A percentile compares a stretch with the other conserved stretches of the same genome.
Conservation (phyloP, 2,797 vertebrate species). For the Melanotaenia parkinsoni region DNA sequence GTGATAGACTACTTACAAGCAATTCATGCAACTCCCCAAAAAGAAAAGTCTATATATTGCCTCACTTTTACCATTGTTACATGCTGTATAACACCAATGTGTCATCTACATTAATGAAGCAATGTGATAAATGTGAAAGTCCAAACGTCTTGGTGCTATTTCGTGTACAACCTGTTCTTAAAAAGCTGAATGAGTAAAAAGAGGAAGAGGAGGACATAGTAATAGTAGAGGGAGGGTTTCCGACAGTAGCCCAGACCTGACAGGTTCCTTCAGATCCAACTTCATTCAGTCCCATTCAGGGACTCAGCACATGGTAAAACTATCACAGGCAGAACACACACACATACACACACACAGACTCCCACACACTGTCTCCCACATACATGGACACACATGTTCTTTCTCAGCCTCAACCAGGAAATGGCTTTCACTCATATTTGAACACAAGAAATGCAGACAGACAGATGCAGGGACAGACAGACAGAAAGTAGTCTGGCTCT, state of each 20-base stretch:
- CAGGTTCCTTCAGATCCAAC: slow-evolving; percentile 78
- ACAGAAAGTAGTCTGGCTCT: slow-evolving; percentile 35
- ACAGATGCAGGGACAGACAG: slow-evolving; percentile 28
- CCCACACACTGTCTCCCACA: slow-evolving; percentile 49
- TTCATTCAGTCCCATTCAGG: slow-evolving; percentile 73
- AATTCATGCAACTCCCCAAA: too few relatives aligned
- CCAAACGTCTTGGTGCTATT: not conserved
- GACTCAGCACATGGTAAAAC: slow-evolving; percentile 77
- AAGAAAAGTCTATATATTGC: too few relatives aligned
- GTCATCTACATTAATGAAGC: not conserved
- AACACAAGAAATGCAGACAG: slow-evolving; percentile 48
- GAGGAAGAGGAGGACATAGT: slow-evolving; percentile 56
- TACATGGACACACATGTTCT: slow-evolving; percentile 65
- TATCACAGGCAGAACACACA: slow-evolving; percentile 65
- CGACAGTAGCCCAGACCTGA: slow-evolving; percentile 80
- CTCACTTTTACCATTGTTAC: not conserved
- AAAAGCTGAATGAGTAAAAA: slow-evolving; percentile 28
- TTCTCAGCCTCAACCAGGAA: slow-evolving; percentile 68
- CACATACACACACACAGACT: slow-evolving; percentile 38
- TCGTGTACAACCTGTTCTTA: slow-evolving; percentile 13
- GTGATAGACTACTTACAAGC: too few relatives aligned
- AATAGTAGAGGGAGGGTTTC: slow-evolving; percentile 63
- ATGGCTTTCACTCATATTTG: slow-evolving; percentile 65
- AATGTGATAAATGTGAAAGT: not conserved
- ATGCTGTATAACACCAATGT: not conserved